Evolutionary conservation across 2,888 invertebrate species (phyloP), one percentile per base, ranked within the genome.

Genomic region (Seira musarum): DNA sequence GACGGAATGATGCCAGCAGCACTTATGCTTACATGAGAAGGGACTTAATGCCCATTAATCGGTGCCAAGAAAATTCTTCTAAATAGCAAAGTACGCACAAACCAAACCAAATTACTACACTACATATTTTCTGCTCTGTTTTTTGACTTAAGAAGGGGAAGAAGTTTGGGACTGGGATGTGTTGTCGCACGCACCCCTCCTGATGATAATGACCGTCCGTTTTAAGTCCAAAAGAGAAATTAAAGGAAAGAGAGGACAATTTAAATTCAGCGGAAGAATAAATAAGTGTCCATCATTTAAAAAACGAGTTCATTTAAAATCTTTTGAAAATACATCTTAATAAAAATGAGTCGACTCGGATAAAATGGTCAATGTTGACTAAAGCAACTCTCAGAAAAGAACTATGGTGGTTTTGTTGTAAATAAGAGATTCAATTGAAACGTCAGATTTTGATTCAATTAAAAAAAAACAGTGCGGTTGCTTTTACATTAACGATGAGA

Each of bases 91-190:
- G 25, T 57, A 15, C 19, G n/a, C 22, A 8, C 21, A 35, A 21
- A 21, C 40, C 17, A 49, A 2, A 30, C 25, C 68, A 10, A 24
- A n/a, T 15, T 10, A 2, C 66, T 21, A 21, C 2, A 17, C 66
- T 46, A 66, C 46, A 53, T 24, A 6, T 21, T 70, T 77, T 66
- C 70, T 77, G 77, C 77, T 77, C 71, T 71, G 70, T 71, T 71
- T 77, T 77, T 25, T 65, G 3, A 40, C 15, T 5, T 57, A 25
- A 76, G n/a, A n/a, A 68, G 15, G 35, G 24, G 35, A 53, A 22
- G 35, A 63, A n/a, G n/a, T n/a, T n/a, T n/a, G n/a, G n/a, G n/a
- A n/a, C n/a, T n/a, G n/a, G n/a, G n/a, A n/a, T n/a, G n/a, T n/a
- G n/a, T n/a, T n/a, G n/a, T n/a, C n/a, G n/a, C n/a, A n/a, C n/a